A percentile compares a stretch with the other conserved stretches of the same genome.
Evolutionary conservation across 2,888 invertebrate genomes (phyloP).

Genomic region (Noctua comes): DNA sequence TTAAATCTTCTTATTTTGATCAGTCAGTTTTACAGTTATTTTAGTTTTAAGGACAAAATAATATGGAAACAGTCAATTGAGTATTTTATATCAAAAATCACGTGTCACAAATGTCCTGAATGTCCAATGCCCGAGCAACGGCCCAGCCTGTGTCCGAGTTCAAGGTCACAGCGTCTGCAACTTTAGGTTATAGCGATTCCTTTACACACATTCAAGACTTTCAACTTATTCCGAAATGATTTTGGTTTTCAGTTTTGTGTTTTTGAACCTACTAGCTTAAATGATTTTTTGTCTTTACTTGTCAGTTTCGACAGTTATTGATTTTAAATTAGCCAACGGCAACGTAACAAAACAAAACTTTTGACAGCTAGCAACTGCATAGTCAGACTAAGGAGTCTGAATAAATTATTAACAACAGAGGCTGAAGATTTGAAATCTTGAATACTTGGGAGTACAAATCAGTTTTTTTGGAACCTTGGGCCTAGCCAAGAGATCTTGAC

Average conservation of each 20-base stretch:
- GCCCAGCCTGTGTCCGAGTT: conserved; percentile 29
- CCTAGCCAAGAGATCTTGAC: background rate
- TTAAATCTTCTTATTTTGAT: too few species aligned
- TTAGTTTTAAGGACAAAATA: background rate
- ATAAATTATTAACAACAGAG: background rate
- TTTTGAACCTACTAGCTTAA: background rate
- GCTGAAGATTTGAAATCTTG: background rate
- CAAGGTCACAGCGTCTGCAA: conserved; percentile 49
- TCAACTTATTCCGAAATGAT: background rate
- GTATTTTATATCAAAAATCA: background rate
- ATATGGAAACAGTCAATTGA: background rate
- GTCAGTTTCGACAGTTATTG: conserved; percentile 17
- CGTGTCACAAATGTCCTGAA: conserved; percentile 11
- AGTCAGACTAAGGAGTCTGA: background rate
- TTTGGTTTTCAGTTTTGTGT: background rate
- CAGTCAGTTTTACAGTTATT: conserved; percentile 5
- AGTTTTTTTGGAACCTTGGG: background rate
- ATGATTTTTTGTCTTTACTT: background rate
- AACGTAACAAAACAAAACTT: conserved; percentile 9
- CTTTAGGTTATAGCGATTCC: conserved; percentile 10
- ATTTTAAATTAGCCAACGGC: conserved; percentile 12
- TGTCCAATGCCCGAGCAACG: background rate
- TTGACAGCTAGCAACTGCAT: background rate
- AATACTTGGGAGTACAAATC: background rate
- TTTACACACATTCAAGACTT: background rate